Base-by-base conservation (phyloP, 2,888 invertebrate species). In the Drosophila diplacantha region DNA sequence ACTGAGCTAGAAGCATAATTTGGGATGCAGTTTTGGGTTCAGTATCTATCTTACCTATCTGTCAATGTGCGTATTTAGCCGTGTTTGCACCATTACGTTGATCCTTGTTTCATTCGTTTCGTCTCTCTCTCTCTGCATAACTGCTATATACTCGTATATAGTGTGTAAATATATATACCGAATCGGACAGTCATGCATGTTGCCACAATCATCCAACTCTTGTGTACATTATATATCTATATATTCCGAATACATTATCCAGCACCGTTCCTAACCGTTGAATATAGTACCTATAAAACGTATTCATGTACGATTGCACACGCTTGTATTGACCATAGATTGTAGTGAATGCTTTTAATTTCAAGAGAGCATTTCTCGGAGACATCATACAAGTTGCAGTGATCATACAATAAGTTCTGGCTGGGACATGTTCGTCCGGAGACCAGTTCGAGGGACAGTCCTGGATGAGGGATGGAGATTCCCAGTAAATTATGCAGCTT, bases 141-240 rank as follows among this genome's bases (percentile, higher is more conserved):
- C 35, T 52, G 49, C 31, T 24, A 29, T 46, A 39, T 46, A 60
- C 55, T 46, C 8, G 31, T 20, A 20, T 46, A 46, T 31, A 31
- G 44, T 32, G 3, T 46, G 44, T 46, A 67, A 41, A 41, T 50
- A 56, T 46, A 22, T 51, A 55, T 38, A 49, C 57, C 52, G 35
- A 72, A 66, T 62, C 32, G 58, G 59, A 74, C 80, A 79, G 74
- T 74, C 75, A 79, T 73, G 79, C 79, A 81, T 81, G 82, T 57
- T 39, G 55, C 57, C 63, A 68, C 43, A 43, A 75, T 73, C 69
- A 69, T 72, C 66, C 46, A 51, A 47, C 29, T 43, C 57, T 38
- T 43, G 32, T 47, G 37, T 52, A 58, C 56, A 56, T 51, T 24
- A 3, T 18, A 46, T 46, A 29, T 29, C 3, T 31, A 20, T 46